phyloP scores from a whole-genome alignment of 2,113 vertebrate species.

The Hypomesus transpacificus region DNA sequence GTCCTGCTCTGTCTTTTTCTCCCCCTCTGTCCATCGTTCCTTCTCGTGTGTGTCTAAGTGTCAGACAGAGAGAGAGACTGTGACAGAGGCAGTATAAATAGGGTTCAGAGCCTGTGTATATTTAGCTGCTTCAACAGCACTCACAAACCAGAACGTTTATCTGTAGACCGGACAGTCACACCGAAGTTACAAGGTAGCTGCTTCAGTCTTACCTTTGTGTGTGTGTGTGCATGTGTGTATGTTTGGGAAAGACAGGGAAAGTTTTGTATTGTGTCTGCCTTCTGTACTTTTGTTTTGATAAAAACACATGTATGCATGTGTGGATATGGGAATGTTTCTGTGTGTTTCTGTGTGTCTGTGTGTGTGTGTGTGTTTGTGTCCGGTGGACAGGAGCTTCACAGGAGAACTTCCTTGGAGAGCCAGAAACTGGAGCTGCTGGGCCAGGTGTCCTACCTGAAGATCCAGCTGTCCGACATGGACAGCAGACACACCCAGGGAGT shows the following conservation, averaged over 20 bases:
- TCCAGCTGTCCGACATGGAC: slow-evolving; percentile 91
- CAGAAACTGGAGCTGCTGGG: slow-evolving; percentile 92
- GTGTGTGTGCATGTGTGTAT: slow-evolving; percentile 6
- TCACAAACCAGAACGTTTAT: slow-evolving; percentile 65
- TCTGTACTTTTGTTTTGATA: too few species aligned
- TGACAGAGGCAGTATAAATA: slow-evolving; percentile 79
- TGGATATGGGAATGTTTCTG: background rate
- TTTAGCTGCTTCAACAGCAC: slow-evolving; percentile 70
- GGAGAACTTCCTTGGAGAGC: slow-evolving; percentile 86
- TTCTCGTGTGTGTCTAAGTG: slow-evolving; percentile 24
- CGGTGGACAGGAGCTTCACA: slow-evolving; percentile 83
- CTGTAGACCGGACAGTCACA: slow-evolving; percentile 52
- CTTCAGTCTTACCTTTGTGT: slow-evolving; percentile 17
- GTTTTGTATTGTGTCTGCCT: too few species aligned
- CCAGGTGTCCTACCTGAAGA: slow-evolving; percentile 92
- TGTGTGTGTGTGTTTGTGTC: slow-evolving; percentile 3
- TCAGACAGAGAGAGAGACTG: slow-evolving; percentile 47
- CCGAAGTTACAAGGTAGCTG: slow-evolving; percentile 10
- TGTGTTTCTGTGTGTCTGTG: slow-evolving; percentile 15
- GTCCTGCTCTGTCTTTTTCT: slow-evolving; percentile 9
- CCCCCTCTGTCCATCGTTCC: slow-evolving; percentile 35
- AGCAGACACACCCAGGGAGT: slow-evolving; percentile 82
- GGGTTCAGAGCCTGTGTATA: slow-evolving; percentile 77
- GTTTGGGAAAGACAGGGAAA: background rate
- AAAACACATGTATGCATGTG: slow-evolving; percentile 1